Percentiles rank a stretch among this genome's conserved stretches.
These are phyloP conservation scores for Nomada fucata DNA, from an alignment of 2,888 invertebrate genomes.

Conservation along the genomic window DNA sequence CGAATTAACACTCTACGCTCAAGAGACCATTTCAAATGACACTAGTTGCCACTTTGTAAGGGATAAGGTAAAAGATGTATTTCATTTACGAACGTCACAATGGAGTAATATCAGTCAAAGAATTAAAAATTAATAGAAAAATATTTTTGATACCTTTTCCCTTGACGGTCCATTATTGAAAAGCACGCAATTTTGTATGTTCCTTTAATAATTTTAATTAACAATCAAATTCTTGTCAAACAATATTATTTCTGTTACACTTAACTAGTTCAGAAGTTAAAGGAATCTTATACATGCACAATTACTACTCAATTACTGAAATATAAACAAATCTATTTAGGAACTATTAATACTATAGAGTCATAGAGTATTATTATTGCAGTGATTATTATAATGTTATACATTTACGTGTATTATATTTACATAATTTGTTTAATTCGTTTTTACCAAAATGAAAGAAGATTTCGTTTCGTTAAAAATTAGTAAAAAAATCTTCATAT, in stretches of 20 bases:
- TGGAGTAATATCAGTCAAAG: constrained; percentile 1
- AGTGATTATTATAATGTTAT: background rate
- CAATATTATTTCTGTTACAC: background rate
- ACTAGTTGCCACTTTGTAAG: background rate
- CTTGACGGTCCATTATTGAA: background rate
- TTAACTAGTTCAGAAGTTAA: background rate
- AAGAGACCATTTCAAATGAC: background rate
- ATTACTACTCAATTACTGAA: background rate
- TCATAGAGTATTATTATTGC: background rate
- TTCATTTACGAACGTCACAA: constrained; percentile 3
- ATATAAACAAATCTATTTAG: background rate
- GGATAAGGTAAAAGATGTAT: background rate
- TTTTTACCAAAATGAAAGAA: too few species aligned
- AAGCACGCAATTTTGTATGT: background rate
- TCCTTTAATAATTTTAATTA: background rate
- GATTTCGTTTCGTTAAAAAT: background rate
- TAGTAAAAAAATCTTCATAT: background rate
- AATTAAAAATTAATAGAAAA: constrained; percentile 14
- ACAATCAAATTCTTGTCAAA: background rate
- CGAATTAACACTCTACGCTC: constrained; percentile 6
- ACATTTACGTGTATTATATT: too few species aligned
- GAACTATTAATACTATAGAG: background rate
- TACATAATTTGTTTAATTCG: too few species aligned
- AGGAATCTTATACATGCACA: background rate
- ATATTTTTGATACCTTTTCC: constrained; percentile 1